phyloP scores from a whole-genome alignment of 2,113 vertebrate genomes.

The Microcebus ravelobensis region DNA sequence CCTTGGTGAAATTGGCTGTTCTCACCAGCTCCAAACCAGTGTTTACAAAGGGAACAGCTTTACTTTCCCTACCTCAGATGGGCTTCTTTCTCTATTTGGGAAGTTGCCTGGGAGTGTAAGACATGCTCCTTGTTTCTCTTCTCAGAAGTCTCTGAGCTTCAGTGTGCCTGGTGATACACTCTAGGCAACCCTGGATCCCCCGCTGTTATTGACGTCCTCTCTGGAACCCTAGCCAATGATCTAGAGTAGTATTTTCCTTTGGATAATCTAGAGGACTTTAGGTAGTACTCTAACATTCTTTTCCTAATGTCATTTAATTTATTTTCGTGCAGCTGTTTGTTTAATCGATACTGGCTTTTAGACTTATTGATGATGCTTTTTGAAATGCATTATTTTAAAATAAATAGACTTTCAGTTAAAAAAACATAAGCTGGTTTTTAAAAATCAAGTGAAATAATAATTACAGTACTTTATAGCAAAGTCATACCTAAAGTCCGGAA shows the following conservation, averaged over 20 bases:
- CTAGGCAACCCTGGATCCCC: background rate
- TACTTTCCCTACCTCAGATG: background rate
- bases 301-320: background rate
- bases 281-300: background rate
- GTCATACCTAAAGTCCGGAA: background rate
- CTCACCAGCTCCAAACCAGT: background rate
- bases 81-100: background rate
- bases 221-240: background rate
- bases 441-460: background rate
- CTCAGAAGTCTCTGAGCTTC: background rate
- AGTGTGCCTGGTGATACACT: fast-evolving
- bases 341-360: background rate
- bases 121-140: background rate
- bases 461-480: background rate
- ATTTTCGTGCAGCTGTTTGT: background rate
- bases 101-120: background rate
- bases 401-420: background rate
- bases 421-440: background rate
- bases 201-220: too few species aligned
- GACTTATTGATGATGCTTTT: background rate
- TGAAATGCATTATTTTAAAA: background rate
- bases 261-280: background rate
- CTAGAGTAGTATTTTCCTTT: background rate
- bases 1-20: background rate
- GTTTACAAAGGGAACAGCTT: background rate